Evolutionary conservation across 2,888 invertebrate genomes (phyloP).

Genomic region (Sesia apiformis): DNA sequence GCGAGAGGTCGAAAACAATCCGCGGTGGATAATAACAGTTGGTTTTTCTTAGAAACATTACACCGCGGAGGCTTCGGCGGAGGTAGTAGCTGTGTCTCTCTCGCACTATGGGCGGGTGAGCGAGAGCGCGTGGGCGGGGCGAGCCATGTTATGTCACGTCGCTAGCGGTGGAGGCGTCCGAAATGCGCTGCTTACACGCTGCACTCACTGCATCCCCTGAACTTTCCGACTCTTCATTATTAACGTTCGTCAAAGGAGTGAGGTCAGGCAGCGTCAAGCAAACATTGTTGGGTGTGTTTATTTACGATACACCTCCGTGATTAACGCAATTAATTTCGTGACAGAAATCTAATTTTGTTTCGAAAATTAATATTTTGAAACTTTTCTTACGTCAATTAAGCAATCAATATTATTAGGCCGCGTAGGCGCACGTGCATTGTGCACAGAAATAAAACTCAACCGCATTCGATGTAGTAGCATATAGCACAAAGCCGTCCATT

Average conservation of each 20-base stretch:
- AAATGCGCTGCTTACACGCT: slow-evolving; percentile 24
- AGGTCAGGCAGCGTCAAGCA: slow-evolving; percentile 21
- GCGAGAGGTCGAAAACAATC: slow-evolving; percentile 62
- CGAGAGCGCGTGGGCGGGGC: slow-evolving; percentile 65
- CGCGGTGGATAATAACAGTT: slow-evolving; percentile 66
- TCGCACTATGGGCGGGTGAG: slow-evolving; percentile 40
- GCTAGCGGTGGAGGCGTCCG: slow-evolving; percentile 49
- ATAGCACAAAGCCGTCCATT: slow-evolving; percentile 40
- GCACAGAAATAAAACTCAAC: slow-evolving; percentile 29
- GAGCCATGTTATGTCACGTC: slow-evolving; percentile 53
- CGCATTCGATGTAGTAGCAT: slow-evolving; percentile 26
- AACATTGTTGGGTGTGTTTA: not conserved
- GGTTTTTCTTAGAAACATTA: slow-evolving; percentile 67
- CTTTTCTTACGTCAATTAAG: not conserved
- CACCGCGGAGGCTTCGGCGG: slow-evolving; percentile 62
- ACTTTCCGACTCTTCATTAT: slow-evolving; percentile 56
- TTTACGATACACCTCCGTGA: not conserved
- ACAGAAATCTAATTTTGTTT: not conserved
- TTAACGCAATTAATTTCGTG: not conserved
- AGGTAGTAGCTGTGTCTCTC: slow-evolving; percentile 42
- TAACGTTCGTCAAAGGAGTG: slow-evolving; percentile 33
- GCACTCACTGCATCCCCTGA: slow-evolving; percentile 40
- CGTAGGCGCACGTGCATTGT: slow-evolving; percentile 1
- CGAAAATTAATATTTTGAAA: not conserved
- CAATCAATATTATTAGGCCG: not conserved